A percentile compares a stretch with the other conserved stretches of the same genome.
These are phyloP conservation scores for Pantherophis alleghaniensis DNA, from an alignment of 2,797 vertebrate species.

Conservation along the genomic window DNA sequence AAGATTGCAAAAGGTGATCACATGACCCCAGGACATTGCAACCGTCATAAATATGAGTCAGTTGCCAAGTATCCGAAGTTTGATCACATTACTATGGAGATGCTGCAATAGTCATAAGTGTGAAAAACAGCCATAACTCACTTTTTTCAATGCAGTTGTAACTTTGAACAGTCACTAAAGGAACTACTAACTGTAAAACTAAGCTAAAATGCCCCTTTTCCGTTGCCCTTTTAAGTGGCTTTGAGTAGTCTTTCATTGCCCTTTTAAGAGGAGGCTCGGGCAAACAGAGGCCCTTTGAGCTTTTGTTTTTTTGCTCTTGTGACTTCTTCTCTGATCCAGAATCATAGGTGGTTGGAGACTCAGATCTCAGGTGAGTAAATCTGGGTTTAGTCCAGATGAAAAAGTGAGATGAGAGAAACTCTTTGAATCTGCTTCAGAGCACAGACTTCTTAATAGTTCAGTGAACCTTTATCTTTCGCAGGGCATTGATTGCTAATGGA, in stretches of 20 bases:
- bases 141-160: neutral
- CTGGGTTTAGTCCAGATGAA: neutral
- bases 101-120: neutral
- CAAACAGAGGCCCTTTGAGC: neutral
- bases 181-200: neutral
- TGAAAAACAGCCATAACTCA: neutral
- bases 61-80: neutral
- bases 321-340: neutral
- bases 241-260: neutral
- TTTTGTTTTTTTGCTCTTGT: neutral
- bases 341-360: neutral
- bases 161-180: neutral
- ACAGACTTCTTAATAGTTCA: neutral
- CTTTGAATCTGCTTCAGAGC: neutral
- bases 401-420: neutral
- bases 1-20: neutral
- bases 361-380: neutral
- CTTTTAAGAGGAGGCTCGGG: slow-evolving; percentile 18
- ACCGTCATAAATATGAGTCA: neutral
- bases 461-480: neutral
- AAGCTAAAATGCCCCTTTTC: neutral
- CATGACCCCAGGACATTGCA: neutral
- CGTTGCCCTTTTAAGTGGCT: slow-evolving; percentile 11
- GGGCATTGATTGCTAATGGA: neutral
- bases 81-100: neutral